These are phyloP conservation scores for Pterocles orientalis DNA, from an alignment of 2,113 vertebrate species.

Conservation along the genomic window DNA sequence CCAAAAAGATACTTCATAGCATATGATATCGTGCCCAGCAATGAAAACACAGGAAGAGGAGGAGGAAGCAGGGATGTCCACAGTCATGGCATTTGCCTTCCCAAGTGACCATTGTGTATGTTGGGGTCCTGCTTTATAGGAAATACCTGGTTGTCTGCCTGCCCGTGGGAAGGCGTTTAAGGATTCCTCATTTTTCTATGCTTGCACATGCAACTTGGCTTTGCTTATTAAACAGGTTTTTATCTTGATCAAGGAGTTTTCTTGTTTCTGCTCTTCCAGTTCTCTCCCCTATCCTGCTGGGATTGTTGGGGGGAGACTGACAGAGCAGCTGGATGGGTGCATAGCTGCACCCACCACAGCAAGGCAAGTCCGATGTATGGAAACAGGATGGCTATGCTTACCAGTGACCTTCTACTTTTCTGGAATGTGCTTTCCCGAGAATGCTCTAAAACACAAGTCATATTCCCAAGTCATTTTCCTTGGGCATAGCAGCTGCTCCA, in stretches of 20 bases:
- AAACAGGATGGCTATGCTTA: neutral
- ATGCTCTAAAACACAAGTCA: neutral
- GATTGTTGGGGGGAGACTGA: neutral
- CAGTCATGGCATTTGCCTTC: neutral
- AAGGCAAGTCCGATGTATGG: neutral
- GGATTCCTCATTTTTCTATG: neutral
- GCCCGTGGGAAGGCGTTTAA: neutral
- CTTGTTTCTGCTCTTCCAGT: neutral
- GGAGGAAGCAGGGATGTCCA: neutral
- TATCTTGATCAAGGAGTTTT: neutral
- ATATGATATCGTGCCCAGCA: neutral
- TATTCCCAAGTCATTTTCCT: neutral
- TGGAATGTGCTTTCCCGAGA: neutral
- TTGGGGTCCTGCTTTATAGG: neutral
- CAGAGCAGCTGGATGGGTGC: neutral
- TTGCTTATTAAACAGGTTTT: neutral
- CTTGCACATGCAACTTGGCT: neutral
- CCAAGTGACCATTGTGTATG: neutral
- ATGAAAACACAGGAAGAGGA: neutral
- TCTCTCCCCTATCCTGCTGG: accelerated
- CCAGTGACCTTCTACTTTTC: neutral
- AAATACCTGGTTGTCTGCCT: neutral
- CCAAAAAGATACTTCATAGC: neutral
- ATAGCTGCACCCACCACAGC: neutral
- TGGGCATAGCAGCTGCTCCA: neutral